phyloP scores from a whole-genome alignment of 1,140 invertebrate species.

The Idris sp. region DNA sequence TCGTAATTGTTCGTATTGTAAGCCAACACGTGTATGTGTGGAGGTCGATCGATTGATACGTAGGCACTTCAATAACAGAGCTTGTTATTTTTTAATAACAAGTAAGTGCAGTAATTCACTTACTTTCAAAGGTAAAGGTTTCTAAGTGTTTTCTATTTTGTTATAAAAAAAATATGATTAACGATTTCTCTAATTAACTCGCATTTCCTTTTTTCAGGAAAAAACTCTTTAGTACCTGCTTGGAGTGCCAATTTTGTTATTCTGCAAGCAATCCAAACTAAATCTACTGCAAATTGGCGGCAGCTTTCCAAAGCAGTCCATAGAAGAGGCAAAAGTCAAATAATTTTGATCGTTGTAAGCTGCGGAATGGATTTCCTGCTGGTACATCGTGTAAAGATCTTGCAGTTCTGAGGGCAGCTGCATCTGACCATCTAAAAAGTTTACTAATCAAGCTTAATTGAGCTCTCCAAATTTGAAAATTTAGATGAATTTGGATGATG shows the following conservation, averaged over 20 bases:
- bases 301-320: slow-evolving; percentile 65
- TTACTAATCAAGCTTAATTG: too few species aligned
- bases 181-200: too few species aligned
- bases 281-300: slow-evolving; percentile 69
- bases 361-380: slow-evolving; percentile 89
- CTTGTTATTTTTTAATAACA: slow-evolving; percentile 39
- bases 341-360: slow-evolving; percentile 82
- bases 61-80: slow-evolving; percentile 35
- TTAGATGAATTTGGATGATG: too few species aligned
- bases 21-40: slow-evolving; percentile 22
- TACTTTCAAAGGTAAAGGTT: slow-evolving; percentile 50
- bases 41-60: slow-evolving; percentile 56
- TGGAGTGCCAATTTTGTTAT: slow-evolving; percentile 64
- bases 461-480: too few species aligned
- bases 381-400: slow-evolving; percentile 91
- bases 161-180: slow-evolving; percentile 42
- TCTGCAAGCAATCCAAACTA: slow-evolving; percentile 65
- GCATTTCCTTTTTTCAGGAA: too few species aligned
- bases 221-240: too few species aligned
- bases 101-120: slow-evolving; percentile 55
- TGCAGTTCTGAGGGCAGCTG: slow-evolving; percentile 87
- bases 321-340: slow-evolving; percentile 62
- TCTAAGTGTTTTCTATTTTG: slow-evolving; percentile 40
- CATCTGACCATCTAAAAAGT: slow-evolving; percentile 82
- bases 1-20: slow-evolving; percentile 39